A percentile compares a stretch with the other conserved stretches of the same genome.
phyloP scores from a whole-genome alignment of 2,888 invertebrate genomes.

The Sesia bembeciformis region DNA sequence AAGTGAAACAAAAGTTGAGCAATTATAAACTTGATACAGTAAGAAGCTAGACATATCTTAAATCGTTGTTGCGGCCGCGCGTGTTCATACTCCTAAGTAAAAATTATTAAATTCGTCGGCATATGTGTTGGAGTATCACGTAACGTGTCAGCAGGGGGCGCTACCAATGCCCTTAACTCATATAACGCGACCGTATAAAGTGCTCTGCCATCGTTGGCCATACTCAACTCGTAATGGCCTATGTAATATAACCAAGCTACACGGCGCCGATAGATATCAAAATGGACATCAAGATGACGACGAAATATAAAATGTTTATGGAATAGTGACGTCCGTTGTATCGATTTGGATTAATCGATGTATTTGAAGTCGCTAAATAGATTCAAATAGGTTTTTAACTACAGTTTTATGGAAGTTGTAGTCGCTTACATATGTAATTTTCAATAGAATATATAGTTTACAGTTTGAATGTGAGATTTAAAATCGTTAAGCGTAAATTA shows the following conservation, averaged over 20 bases:
- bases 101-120: conserved; percentile 40
- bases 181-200: background rate
- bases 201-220: conserved; percentile 29
- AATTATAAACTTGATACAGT: background rate
- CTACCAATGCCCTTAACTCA: conserved; percentile 54
- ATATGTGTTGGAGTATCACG: conserved; percentile 52
- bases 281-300: conserved; percentile 38
- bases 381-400: too few relatives aligned
- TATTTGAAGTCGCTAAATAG: too few relatives aligned
- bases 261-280: conserved; percentile 55
- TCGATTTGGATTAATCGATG: too few relatives aligned
- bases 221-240: conserved; percentile 35
- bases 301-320: conserved; percentile 36
- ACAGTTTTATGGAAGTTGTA: too few relatives aligned
- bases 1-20: background rate
- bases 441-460: too few relatives aligned
- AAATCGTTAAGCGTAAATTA: too few relatives aligned
- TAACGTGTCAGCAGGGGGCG: conserved; percentile 58
- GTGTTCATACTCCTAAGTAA: conserved; percentile 15
- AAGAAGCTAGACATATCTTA: background rate
- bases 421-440: too few relatives aligned
- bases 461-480: too few relatives aligned
- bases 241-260: conserved; percentile 54
- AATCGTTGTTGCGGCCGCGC: background rate
- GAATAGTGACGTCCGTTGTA: conserved; percentile 21